Evolutionary conservation across 2,888 invertebrate genomes (phyloP).

Genomic region (Sphinx pinastri): DNA sequence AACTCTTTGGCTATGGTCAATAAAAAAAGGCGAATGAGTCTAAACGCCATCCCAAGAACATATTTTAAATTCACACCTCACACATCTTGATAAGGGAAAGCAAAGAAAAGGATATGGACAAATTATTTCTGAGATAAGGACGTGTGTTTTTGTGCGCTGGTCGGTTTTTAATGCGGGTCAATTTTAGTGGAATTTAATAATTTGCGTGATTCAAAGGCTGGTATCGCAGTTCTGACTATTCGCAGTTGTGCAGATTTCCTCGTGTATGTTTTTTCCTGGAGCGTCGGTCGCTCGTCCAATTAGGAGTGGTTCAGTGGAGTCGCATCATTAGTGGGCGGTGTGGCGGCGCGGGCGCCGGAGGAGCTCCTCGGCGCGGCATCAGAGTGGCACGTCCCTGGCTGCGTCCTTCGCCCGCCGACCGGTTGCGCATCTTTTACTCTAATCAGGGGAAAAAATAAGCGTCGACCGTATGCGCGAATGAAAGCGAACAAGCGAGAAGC

Average conservation of each 20-base stretch:
- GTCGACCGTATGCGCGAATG: constrained; percentile 70
- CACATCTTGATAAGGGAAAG: constrained; percentile 65
- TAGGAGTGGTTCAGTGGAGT: constrained; percentile 74
- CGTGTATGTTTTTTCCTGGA: constrained; percentile 71
- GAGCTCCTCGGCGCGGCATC: constrained; percentile 50
- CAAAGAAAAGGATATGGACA: constrained; percentile 54
- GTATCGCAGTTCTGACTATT: constrained; percentile 56
- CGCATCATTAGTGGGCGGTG: constrained; percentile 75
- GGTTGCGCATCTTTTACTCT: constrained; percentile 82
- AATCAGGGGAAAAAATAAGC: constrained; percentile 79
- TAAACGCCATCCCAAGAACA: constrained; percentile 54
- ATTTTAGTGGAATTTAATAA: constrained; percentile 60
- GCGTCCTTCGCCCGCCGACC: constrained; percentile 78
- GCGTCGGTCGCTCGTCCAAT: constrained; percentile 70
- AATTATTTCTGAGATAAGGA: constrained; percentile 61
- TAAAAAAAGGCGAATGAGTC: constrained; percentile 41
- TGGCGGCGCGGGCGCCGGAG: constrained; percentile 46
- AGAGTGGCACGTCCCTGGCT: constrained; percentile 59
- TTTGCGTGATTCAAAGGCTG: constrained; percentile 52
- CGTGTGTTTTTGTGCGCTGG: constrained; percentile 48
- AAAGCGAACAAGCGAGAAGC: constrained; percentile 75
- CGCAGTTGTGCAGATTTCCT: constrained; percentile 60
- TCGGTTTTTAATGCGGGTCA: constrained; percentile 50
- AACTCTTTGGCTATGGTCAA: too few relatives aligned
- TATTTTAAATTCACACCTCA: constrained; percentile 68